Evolutionary conservation across 2,113 vertebrate species (phyloP).

Genomic region (Perca fluviatilis): DNA sequence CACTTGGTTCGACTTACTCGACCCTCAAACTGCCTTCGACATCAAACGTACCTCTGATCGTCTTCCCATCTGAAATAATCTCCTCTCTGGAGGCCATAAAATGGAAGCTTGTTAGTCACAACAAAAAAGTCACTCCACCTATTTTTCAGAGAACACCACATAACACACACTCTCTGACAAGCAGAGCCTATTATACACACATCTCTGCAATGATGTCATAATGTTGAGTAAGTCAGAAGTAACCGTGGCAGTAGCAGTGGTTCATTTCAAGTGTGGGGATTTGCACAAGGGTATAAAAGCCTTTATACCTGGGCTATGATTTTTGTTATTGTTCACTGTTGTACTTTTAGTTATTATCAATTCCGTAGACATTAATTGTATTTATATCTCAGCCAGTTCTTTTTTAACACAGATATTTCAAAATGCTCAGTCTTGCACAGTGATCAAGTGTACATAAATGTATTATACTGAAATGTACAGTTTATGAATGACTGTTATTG

Average conservation of each 20-base stretch:
- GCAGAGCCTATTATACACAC: background rate
- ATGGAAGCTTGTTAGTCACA: constrained; percentile 40
- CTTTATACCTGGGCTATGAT: background rate
- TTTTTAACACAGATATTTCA: background rate
- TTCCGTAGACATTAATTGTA: background rate
- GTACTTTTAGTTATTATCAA: background rate
- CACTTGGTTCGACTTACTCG: constrained; percentile 19
- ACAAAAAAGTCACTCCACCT: background rate
- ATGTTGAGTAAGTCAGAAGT: background rate
- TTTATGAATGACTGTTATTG: background rate
- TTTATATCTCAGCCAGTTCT: background rate
- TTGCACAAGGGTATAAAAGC: constrained; percentile 5
- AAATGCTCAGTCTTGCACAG: background rate
- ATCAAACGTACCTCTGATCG: constrained; percentile 51
- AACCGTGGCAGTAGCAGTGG: background rate
- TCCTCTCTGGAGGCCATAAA: constrained; percentile 12
- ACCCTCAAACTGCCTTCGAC: constrained; percentile 33
- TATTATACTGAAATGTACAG: too few species aligned
- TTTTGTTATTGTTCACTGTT: background rate
- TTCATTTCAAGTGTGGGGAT: background rate
- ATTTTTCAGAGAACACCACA: background rate
- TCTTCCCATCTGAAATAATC: constrained; percentile 36
- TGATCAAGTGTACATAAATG: background rate
- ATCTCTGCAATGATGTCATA: background rate
- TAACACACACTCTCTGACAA: background rate